Percentiles rank a stretch among this genome's conserved stretches.
Evolutionary conservation across 2,113 vertebrate genomes (phyloP).

Genomic region (Phoxinus phoxinus): DNA sequence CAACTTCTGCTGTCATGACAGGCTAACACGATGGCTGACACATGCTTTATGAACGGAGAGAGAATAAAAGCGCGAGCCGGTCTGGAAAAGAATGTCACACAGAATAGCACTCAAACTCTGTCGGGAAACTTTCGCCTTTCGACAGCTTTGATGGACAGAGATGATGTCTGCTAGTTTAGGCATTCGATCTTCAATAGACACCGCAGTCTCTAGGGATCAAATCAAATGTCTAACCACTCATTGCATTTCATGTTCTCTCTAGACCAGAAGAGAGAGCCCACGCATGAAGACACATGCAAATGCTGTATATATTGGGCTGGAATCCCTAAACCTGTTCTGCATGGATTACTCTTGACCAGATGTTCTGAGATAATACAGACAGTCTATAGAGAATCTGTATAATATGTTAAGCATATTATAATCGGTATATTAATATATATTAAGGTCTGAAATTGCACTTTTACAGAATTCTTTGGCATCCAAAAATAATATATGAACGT

Average conservation of each 20-base stretch:
- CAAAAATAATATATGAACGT: background rate
- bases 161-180: slow-evolving; percentile 27
- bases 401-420: too few relatives aligned
- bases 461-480: background rate
- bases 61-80: slow-evolving; percentile 13
- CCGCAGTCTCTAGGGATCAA: slow-evolving; percentile 29
- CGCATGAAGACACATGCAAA: background rate
- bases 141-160: slow-evolving; percentile 38
- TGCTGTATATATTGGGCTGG: background rate
- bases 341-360: background rate
- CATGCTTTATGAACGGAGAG: slow-evolving; percentile 30
- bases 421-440: background rate
- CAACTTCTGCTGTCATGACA: slow-evolving; percentile 13
- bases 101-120: slow-evolving; percentile 33
- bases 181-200: slow-evolving; percentile 28
- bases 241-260: slow-evolving; percentile 6
- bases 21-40: slow-evolving; percentile 30
- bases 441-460: background rate
- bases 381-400: too few relatives aligned
- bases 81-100: slow-evolving; percentile 34
- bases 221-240: slow-evolving; percentile 20
- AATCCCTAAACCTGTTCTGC: background rate
- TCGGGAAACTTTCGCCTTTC: background rate
- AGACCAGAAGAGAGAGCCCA: background rate
- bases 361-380: slow-evolving; percentile 3